Percentiles rank a stretch among this genome's conserved stretches.
Evolutionary conservation across 2,113 vertebrate species (phyloP).

Genomic region (Carettochelys insculpta): DNA sequence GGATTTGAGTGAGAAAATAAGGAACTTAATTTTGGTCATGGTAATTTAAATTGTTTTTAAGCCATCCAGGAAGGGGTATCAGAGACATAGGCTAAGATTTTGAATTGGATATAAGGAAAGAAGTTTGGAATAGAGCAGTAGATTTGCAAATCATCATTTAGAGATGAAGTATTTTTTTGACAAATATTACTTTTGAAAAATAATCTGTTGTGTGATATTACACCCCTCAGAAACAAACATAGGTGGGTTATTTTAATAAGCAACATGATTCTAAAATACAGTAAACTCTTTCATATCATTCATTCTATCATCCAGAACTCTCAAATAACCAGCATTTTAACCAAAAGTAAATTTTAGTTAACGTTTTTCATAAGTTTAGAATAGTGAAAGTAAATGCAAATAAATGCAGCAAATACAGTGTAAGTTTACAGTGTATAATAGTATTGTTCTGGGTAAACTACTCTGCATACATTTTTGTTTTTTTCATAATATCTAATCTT

Average conservation of each 20-base stretch:
- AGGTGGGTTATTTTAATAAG: not conserved
- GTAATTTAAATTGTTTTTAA: not conserved
- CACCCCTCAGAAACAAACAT: not conserved
- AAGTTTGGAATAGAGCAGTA: not conserved
- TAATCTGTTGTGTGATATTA: not conserved
- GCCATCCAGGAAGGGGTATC: not conserved
- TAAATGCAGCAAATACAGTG: too few species aligned
- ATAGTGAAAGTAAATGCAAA: too few species aligned
- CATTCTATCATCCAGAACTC: too few species aligned
- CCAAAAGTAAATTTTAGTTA: too few species aligned
- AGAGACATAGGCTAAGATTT: not conserved
- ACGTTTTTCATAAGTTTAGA: too few species aligned
- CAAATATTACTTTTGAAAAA: not conserved
- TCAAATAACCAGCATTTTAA: too few species aligned
- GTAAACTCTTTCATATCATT: too few species aligned
- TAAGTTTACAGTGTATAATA: too few species aligned
- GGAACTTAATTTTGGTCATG: not conserved
- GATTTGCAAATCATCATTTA: not conserved
- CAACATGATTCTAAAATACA: not conserved
- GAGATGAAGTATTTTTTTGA: not conserved
- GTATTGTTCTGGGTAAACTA: too few species aligned
- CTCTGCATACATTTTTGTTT: too few species aligned
- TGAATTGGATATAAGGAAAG: not conserved
- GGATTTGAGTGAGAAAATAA: not conserved
- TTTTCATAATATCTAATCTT: too few species aligned